Conservation (phyloP, 2,113 vertebrate genomes). For the Synchiropus splendidus region DNA sequence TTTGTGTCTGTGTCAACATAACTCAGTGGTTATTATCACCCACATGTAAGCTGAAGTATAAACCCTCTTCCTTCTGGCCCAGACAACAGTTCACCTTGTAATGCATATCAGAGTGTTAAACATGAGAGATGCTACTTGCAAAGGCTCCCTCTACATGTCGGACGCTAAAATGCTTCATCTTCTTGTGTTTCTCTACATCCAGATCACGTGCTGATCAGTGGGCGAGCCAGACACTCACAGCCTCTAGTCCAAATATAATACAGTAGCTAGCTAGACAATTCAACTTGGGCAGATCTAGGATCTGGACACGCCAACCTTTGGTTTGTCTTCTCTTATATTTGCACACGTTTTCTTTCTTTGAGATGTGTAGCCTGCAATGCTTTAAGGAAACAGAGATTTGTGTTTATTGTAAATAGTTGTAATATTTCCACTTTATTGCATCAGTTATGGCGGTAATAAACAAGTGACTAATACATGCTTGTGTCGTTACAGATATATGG, state of each 20-base stretch:
- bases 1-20: constrained; percentile 17
- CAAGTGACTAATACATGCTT: constrained; percentile 14
- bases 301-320: constrained; percentile 6
- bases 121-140: too few species aligned
- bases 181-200: too few species aligned
- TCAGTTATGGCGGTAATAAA: constrained; percentile 59
- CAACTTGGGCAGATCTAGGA: background rate
- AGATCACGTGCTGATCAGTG: constrained; percentile 2
- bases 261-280: background rate
- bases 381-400: constrained; percentile 42
- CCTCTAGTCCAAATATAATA: constrained; percentile 11
- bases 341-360: background rate
- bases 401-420: constrained; percentile 56
- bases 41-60: constrained; percentile 20
- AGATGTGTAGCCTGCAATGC: constrained; percentile 45
- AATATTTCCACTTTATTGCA: constrained; percentile 48
- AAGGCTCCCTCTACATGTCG: too few species aligned
- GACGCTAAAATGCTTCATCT: too few species aligned
- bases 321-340: constrained; percentile 12
- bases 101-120: too few species aligned
- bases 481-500: too few species aligned
- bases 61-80: constrained; percentile 4
- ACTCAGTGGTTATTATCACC: constrained; percentile 22
- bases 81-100: too few species aligned
- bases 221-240: too few species aligned